Evolutionary conservation across 2,888 invertebrate species (phyloP).

Genomic region (Drosophila birchii): DNA sequence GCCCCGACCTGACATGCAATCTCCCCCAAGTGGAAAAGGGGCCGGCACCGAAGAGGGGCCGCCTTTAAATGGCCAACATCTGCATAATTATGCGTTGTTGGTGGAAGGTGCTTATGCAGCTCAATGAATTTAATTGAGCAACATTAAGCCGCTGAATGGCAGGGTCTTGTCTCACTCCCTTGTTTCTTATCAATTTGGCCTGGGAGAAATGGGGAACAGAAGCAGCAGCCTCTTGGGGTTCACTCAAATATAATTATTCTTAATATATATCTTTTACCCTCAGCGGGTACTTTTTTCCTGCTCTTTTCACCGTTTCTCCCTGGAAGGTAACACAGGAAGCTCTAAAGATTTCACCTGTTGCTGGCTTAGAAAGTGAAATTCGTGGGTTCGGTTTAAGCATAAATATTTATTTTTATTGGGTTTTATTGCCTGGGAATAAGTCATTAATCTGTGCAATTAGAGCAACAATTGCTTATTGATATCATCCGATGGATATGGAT

Average conservation of each 20-base stretch:
- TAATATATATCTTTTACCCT: slow-evolving; percentile 59
- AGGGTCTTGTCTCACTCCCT: not conserved
- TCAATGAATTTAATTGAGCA: slow-evolving; percentile 76
- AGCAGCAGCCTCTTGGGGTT: slow-evolving; percentile 11
- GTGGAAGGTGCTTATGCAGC: slow-evolving; percentile 62
- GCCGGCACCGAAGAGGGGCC: slow-evolving; percentile 3
- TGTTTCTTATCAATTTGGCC: slow-evolving; percentile 67
- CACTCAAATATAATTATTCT: slow-evolving; percentile 73
- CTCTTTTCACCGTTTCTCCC: slow-evolving; percentile 21
- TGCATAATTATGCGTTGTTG: slow-evolving; percentile 70
- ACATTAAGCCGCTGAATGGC: slow-evolving; percentile 59
- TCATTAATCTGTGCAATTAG: slow-evolving; percentile 69
- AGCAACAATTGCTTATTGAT: slow-evolving; percentile 62
- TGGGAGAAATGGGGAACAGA: slow-evolving; percentile 32
- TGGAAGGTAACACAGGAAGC: slow-evolving; percentile 64
- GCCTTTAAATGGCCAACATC: slow-evolving; percentile 43
- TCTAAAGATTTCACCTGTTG: slow-evolving; percentile 72
- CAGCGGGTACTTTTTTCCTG: slow-evolving; percentile 25
- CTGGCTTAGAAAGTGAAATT: slow-evolving; percentile 73
- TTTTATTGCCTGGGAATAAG: slow-evolving; percentile 47
- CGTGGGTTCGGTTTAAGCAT: slow-evolving; percentile 5
- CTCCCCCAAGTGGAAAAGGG: slow-evolving; percentile 13
- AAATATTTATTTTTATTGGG: slow-evolving; percentile 2
- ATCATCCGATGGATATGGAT: slow-evolving; percentile 39
- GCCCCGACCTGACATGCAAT: slow-evolving; percentile 67